These are phyloP conservation scores for Ardeotis arabs DNA, from an alignment of 2,113 vertebrate genomes.

Conservation along the genomic window DNA sequence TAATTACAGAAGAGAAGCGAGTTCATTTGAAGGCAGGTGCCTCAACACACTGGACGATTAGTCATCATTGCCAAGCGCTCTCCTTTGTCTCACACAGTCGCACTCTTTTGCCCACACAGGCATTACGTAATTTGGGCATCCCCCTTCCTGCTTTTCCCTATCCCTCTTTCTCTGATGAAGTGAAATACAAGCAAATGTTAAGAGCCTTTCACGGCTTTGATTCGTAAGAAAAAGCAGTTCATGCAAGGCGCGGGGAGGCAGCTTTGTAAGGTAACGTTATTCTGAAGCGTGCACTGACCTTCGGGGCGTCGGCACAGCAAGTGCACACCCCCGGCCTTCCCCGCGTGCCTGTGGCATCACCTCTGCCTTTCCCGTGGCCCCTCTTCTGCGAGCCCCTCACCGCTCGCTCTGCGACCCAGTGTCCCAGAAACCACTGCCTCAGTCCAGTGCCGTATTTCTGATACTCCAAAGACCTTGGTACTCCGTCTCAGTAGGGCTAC, in stretches of 20 bases:
- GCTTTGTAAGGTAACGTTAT: neutral
- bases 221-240: neutral
- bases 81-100: neutral
- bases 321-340: neutral
- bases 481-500: neutral
- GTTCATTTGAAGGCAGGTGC: neutral
- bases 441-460: neutral
- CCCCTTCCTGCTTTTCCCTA: neutral
- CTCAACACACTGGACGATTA: neutral
- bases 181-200: neutral
- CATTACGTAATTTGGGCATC: neutral
- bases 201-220: neutral
- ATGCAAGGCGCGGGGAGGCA: neutral
- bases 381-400: neutral
- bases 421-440: neutral
- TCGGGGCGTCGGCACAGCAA: neutral
- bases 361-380: neutral
- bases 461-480: neutral
- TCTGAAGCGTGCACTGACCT: neutral
- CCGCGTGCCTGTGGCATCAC: neutral
- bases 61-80: neutral
- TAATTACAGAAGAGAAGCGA: neutral
- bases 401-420: neutral
- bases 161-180: neutral
- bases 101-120: neutral